phyloP scores from a whole-genome alignment of 23 tunicate genomes.

The Styela clava region DNA sequence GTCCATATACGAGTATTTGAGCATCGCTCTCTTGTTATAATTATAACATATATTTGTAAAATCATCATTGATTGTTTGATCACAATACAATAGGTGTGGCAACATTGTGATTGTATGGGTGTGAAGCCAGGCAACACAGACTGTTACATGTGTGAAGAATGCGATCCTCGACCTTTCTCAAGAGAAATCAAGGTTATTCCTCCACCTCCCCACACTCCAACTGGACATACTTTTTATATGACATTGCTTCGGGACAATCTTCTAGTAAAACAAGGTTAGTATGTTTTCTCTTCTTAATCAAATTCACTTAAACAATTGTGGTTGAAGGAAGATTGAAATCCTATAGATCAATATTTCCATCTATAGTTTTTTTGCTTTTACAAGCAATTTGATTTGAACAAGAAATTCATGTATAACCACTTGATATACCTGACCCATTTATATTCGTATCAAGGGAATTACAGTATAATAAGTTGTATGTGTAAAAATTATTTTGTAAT shows the following conservation, averaged over 20 bases:
- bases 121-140: slow-evolving; percentile 57
- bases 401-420: too few species aligned
- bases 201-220: slow-evolving; percentile 84
- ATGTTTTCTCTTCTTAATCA: too few species aligned
- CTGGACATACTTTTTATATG: slow-evolving; percentile 84
- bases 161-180: slow-evolving; percentile 53
- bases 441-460: too few species aligned
- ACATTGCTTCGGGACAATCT: slow-evolving; percentile 65
- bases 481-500: too few species aligned
- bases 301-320: neutral
- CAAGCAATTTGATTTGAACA: too few species aligned
- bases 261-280: slow-evolving; percentile 64
- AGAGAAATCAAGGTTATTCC: slow-evolving; percentile 73
- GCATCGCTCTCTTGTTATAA: too few species aligned
- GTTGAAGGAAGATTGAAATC: neutral
- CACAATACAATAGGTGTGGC: slow-evolving; percentile 99
- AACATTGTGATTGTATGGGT: slow-evolving; percentile 91
- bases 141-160: slow-evolving; percentile 78
- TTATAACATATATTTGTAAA: too few species aligned
- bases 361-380: neutral
- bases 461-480: too few species aligned
- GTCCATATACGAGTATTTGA: too few species aligned
- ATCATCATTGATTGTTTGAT: too few species aligned
- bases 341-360: neutral
- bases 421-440: too few species aligned